Percentiles rank a stretch among this genome's conserved stretches.
phyloP scores from a whole-genome alignment of 2,797 vertebrate species.

The Limosa lapponica region DNA sequence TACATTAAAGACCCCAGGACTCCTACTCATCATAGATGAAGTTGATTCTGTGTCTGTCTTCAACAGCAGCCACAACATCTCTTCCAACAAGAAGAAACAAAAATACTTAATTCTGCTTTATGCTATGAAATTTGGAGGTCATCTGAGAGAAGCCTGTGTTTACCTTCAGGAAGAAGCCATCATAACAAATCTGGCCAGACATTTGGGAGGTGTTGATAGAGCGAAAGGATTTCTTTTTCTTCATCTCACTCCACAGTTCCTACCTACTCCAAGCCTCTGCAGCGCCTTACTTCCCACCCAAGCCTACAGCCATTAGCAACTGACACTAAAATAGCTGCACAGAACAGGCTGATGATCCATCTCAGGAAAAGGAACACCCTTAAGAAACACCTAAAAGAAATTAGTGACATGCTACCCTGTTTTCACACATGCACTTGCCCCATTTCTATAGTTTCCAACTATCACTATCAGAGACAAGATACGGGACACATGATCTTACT shows the following conservation, averaged over 20 bases:
- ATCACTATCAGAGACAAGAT: background rate
- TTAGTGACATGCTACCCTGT: background rate
- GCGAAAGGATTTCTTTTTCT: background rate
- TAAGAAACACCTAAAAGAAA: background rate
- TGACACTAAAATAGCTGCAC: background rate
- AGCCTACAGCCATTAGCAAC: background rate
- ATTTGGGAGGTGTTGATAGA: background rate
- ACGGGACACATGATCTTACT: background rate
- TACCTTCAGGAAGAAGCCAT: background rate
- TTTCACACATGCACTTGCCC: background rate
- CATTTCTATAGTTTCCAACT: background rate
- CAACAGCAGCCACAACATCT: background rate
- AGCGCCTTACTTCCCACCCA: background rate
- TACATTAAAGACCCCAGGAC: background rate
- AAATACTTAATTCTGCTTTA: background rate
- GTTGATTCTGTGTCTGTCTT: background rate
- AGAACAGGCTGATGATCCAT: background rate
- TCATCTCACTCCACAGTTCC: background rate
- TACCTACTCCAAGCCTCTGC: background rate
- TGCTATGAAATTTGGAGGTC: background rate
- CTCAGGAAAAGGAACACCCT: background rate
- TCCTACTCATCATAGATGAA: background rate
- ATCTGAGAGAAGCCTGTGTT: background rate
- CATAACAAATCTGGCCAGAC: background rate
- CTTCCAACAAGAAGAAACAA: background rate